phyloP scores from a whole-genome alignment of 2,888 invertebrate genomes.

The Perizoma flavofasciatum region DNA sequence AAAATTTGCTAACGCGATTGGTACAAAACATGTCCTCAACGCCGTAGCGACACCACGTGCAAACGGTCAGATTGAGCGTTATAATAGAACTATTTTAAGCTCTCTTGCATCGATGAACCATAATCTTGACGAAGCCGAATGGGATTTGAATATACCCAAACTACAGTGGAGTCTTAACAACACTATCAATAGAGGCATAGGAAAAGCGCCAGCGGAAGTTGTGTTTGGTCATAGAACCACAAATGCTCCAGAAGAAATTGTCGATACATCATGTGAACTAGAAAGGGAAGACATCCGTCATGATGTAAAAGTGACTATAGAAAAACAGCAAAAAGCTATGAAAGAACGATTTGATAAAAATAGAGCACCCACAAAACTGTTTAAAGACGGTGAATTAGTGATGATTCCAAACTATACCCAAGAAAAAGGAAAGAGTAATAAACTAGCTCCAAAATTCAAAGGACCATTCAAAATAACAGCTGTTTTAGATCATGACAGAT shows the following conservation, averaged over 20 bases:
- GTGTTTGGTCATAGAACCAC: slow-evolving; percentile 6
- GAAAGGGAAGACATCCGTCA: background rate
- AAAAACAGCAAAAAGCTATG: background rate
- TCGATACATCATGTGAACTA: background rate
- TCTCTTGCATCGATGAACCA: slow-evolving; percentile 12
- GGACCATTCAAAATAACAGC: slow-evolving; percentile 6
- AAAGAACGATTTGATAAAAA: slow-evolving; percentile 9
- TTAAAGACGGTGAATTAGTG: slow-evolving; percentile 10
- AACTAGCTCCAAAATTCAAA: background rate
- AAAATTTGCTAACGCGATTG: background rate
- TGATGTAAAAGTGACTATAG: too few relatives aligned
- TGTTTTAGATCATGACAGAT: slow-evolving; percentile 5
- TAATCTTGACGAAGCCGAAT: slow-evolving; percentile 2
- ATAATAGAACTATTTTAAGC: slow-evolving; percentile 12
- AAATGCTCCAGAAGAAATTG: background rate
- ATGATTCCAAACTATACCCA: slow-evolving; percentile 1
- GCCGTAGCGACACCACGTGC: slow-evolving; percentile 22
- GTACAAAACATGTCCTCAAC: slow-evolving; percentile 14
- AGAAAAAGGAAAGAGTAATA: slow-evolving; percentile 7
- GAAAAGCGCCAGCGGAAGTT: slow-evolving; percentile 14
- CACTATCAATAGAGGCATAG: slow-evolving; percentile 8
- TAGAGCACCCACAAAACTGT: background rate
- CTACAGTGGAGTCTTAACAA: slow-evolving; percentile 15
- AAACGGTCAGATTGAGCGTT: slow-evolving; percentile 20
- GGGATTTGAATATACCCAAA: slow-evolving; percentile 12